Percentiles rank a stretch among this genome's conserved stretches.
phyloP scores from a whole-genome alignment of 2,888 invertebrate species.

The Himalopsyche kuldschensis region DNA sequence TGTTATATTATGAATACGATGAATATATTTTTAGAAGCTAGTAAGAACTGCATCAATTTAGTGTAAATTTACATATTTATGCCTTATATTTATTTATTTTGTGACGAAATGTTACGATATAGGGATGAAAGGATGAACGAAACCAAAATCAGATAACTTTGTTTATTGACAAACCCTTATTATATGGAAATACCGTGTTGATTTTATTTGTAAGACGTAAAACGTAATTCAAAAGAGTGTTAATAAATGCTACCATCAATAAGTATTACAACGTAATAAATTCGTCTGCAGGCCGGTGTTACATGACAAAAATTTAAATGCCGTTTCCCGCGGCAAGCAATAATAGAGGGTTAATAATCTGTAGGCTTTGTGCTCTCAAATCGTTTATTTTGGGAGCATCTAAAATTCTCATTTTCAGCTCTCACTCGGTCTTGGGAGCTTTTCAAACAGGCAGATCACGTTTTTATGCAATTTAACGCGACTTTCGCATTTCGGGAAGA shows the following conservation, averaged over 20 bases:
- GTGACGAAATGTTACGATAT: no score
- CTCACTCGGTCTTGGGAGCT: background rate
- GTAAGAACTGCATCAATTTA: no score
- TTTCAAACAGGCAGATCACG: conserved; percentile 15
- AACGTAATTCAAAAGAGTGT: no score
- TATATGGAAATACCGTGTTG: no score
- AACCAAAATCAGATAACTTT: no score
- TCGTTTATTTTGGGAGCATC: background rate
- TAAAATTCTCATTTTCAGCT: background rate
- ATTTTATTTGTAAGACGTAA: no score
- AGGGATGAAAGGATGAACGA: no score
- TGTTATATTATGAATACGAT: no score
- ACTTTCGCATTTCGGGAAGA: conserved; percentile 3
- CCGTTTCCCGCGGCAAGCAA: background rate
- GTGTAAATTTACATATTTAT: no score
- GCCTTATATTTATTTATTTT: no score
- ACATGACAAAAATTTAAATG: conserved; percentile 1
- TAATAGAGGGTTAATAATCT: background rate
- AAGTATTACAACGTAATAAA: background rate
- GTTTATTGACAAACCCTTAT: no score
- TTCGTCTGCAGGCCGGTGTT: background rate
- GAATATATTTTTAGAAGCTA: no score
- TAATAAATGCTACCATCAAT: background rate
- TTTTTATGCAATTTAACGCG: conserved; percentile 29
- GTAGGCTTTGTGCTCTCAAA: background rate